A percentile compares a stretch with the other conserved stretches of the same genome.
Conservation (phyloP, 2,888 invertebrate species). For the Ochropleura leucogaster region DNA sequence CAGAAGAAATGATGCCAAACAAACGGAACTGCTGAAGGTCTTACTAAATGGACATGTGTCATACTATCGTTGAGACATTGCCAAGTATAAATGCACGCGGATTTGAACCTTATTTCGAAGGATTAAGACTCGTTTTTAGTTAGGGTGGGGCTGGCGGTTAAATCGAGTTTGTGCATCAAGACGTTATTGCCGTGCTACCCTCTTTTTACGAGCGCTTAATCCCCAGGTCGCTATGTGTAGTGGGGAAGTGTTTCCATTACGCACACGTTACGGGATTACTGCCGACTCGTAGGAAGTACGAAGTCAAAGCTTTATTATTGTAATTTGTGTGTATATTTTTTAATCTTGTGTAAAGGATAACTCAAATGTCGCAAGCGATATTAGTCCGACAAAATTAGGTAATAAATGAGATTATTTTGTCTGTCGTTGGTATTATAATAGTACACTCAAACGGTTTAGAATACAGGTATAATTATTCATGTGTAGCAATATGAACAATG, state of each 20-base stretch:
- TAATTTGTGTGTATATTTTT: no score
- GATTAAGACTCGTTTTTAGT: conserved; percentile 61
- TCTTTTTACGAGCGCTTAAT: conserved; percentile 89
- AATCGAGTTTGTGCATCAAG: conserved; percentile 81
- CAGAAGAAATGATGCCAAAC: conserved; percentile 67
- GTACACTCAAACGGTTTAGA: not conserved
- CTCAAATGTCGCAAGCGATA: not conserved
- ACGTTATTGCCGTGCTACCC: conserved; percentile 86
- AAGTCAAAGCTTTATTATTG: not conserved
- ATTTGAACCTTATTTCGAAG: conserved; percentile 54
- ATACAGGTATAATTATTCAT: not conserved
- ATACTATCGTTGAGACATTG: conserved; percentile 75
- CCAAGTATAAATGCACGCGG: conserved; percentile 31
- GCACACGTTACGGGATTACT: conserved; percentile 56
- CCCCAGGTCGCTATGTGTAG: conserved; percentile 77
- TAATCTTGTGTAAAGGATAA: no score
- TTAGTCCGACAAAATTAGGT: not conserved
- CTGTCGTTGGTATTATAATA: not conserved
- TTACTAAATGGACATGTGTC: conserved; percentile 82
- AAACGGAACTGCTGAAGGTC: conserved; percentile 73
- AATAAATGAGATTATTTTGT: not conserved
- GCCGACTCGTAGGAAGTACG: not conserved
- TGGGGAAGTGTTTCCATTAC: conserved; percentile 69
- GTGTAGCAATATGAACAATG: not conserved
- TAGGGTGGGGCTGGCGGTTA: conserved; percentile 42